These are phyloP conservation scores for Enteromius paludinosus DNA, from an alignment of 2,797 vertebrate species.

Conservation along the genomic window DNA sequence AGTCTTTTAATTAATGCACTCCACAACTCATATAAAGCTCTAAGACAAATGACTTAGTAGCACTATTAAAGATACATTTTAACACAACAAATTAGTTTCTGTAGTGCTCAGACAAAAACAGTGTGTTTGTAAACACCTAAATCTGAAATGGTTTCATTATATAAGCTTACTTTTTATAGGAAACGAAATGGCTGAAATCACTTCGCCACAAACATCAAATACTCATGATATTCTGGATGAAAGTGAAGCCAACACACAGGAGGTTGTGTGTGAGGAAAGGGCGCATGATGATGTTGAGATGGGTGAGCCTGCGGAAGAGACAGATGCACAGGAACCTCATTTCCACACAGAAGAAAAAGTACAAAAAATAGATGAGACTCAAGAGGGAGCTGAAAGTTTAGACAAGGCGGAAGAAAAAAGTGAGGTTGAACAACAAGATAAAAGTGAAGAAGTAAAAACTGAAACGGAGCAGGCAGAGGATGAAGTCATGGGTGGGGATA, in stretches of 20 bases:
- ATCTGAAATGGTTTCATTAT: slow-evolving; percentile 1
- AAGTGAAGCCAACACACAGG: slow-evolving; percentile 29
- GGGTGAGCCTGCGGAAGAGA: slow-evolving; percentile 20
- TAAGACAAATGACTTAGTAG: neutral
- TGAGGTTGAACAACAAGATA: slow-evolving; percentile 34
- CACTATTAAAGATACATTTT: neutral
- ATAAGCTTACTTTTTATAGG: slow-evolving; percentile 58
- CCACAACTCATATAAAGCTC: slow-evolving; percentile 7
- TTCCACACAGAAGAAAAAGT: neutral
- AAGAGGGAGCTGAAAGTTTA: slow-evolving; percentile 4
- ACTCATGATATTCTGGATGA: slow-evolving; percentile 56
- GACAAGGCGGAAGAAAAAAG: slow-evolving; percentile 43
- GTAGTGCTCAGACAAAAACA: neutral
- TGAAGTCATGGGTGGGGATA: neutral
- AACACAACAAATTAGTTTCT: neutral
- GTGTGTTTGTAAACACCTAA: neutral
- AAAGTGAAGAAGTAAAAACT: slow-evolving; percentile 28
- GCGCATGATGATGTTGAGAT: slow-evolving; percentile 14
- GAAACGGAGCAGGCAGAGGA: neutral
- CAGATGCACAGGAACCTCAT: slow-evolving; percentile 27
- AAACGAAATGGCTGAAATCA: slow-evolving; percentile 36
- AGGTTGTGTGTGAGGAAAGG: slow-evolving; percentile 2
- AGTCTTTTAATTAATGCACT: neutral
- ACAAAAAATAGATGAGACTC: slow-evolving; percentile 21
- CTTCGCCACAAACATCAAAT: slow-evolving; percentile 49